phyloP scores from a whole-genome alignment of 2,888 invertebrate species.

The Sturmia bella region DNA sequence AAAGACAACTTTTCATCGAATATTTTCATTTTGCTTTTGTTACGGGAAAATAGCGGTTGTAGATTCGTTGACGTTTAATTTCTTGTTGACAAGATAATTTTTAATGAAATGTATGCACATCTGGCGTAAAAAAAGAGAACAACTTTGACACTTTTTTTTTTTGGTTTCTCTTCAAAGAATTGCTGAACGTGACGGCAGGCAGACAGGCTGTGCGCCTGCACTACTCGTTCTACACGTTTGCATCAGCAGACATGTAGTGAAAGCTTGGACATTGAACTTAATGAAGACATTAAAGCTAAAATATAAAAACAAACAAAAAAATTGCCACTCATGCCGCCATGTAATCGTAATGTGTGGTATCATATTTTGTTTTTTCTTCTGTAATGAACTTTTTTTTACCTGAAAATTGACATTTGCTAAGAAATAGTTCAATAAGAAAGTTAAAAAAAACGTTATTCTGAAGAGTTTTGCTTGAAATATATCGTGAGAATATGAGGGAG shows the following conservation, averaged over 20 bases:
- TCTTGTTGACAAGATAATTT: slow-evolving; percentile 10
- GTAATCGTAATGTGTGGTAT: slow-evolving; percentile 6
- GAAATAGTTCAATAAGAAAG: no score
- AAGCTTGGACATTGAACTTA: slow-evolving; percentile 65
- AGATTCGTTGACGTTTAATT: neutral
- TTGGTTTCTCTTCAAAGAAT: slow-evolving; percentile 8
- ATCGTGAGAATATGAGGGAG: no score
- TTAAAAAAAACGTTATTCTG: no score
- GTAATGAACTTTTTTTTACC: slow-evolving; percentile 17
- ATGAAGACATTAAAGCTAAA: slow-evolving; percentile 1
- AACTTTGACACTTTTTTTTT: slow-evolving; percentile 27
- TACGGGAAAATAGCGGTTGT: neutral
- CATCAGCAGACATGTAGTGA: slow-evolving; percentile 40
- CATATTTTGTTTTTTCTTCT: slow-evolving; percentile 32
- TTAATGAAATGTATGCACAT: neutral
- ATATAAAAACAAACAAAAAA: slow-evolving; percentile 16
- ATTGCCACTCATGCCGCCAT: slow-evolving; percentile 1
- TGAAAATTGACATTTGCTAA: slow-evolving; percentile 7
- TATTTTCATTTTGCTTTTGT: neutral
- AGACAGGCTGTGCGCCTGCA: neutral
- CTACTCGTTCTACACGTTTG: neutral
- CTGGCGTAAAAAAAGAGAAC: slow-evolving; percentile 12
- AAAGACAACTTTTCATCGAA: slow-evolving; percentile 32
- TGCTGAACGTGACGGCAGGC: slow-evolving; percentile 7
- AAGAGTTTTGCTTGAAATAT: no score